Percentiles rank a stretch among this genome's conserved stretches.
Conservation (phyloP, 2,888 invertebrate species). For the Ophion slaviceki region DNA sequence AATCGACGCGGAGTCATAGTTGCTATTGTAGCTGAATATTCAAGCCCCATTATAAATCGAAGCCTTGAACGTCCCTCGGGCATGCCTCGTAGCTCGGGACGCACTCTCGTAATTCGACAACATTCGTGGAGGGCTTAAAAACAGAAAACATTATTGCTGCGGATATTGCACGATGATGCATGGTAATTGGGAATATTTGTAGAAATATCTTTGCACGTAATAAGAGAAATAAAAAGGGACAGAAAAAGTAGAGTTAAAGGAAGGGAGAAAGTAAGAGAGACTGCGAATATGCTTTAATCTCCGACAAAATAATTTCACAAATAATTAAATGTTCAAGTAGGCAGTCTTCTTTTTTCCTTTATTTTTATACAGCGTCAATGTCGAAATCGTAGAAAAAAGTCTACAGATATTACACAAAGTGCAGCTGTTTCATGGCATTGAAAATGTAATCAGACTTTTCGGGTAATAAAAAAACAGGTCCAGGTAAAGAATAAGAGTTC, state of each 20-base stretch:
- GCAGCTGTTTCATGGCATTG: too few relatives aligned
- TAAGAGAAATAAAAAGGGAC: background rate
- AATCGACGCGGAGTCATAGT: background rate
- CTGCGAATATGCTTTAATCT: too few relatives aligned
- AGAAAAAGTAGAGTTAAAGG: background rate
- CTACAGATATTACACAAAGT: too few relatives aligned
- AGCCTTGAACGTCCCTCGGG: background rate
- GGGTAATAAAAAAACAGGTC: too few relatives aligned
- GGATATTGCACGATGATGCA: too few relatives aligned
- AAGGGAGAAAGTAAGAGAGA: background rate
- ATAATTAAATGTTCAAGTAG: too few relatives aligned
- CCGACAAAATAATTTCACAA: too few relatives aligned
- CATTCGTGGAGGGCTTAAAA: background rate
- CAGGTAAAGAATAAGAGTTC: too few relatives aligned
- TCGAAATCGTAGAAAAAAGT: too few relatives aligned
- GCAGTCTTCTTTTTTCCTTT: too few relatives aligned
- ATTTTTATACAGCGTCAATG: too few relatives aligned
- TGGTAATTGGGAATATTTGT: background rate
- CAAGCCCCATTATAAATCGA: background rate
- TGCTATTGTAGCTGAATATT: background rate
- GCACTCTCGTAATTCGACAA: background rate
- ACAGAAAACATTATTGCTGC: background rate
- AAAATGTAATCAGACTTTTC: too few relatives aligned
- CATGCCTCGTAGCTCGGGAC: background rate
- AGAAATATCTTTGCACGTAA: background rate